Evolutionary conservation across 2,797 vertebrate genomes (phyloP).

Genomic region (Acanthiza pusilla): DNA sequence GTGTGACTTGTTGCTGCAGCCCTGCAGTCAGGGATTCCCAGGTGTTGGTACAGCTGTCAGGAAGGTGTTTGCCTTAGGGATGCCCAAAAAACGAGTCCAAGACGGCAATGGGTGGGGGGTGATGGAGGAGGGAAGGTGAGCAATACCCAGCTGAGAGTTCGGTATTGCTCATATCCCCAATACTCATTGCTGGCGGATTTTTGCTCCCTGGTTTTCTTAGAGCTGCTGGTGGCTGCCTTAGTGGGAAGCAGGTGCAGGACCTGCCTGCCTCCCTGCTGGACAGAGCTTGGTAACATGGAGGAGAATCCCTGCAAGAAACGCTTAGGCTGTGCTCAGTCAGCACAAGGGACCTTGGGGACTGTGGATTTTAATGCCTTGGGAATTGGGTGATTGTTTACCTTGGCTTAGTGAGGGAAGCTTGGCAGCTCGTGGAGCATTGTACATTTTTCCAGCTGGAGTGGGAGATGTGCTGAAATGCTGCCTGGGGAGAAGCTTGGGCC

Average conservation of each 20-base stretch:
- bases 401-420: too few species aligned
- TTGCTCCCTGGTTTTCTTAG: neutral
- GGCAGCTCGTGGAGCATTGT: neutral
- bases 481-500: neutral
- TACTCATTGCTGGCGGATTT: fast-evolving
- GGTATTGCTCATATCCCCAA: neutral
- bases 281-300: neutral
- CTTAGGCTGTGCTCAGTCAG: neutral
- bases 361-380: neutral
- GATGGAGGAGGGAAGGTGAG: neutral
- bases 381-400: neutral
- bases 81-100: neutral
- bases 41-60: fast-evolving
- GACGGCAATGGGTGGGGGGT: fast-evolving
- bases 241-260: neutral
- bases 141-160: too few species aligned
- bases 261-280: neutral
- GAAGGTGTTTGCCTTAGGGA: neutral
- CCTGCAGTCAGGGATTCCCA: neutral
- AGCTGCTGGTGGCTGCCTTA: neutral
- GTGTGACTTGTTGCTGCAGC: neutral
- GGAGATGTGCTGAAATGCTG: neutral
- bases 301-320: neutral
- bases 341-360: neutral
- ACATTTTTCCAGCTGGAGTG: neutral